Percentiles rank a stretch among this genome's conserved stretches.
Conservation (phyloP, 2,113 vertebrate genomes). For the Centropristis striata region DNA sequence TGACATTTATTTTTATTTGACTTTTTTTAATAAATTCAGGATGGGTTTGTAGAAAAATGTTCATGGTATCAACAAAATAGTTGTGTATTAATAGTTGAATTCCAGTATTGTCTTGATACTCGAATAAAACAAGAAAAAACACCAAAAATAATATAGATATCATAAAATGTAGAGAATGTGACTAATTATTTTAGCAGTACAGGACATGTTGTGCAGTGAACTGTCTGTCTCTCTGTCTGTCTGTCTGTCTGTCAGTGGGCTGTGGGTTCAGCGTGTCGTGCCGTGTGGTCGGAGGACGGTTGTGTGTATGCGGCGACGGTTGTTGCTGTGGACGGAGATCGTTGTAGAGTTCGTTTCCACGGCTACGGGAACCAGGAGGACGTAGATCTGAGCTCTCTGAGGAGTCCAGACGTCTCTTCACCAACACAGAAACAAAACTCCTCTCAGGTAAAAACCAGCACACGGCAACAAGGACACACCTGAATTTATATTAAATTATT, state of each 20-base stretch:
- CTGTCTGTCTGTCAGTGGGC: constrained; percentile 57
- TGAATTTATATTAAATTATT: too few relatives aligned
- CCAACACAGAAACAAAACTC: background rate
- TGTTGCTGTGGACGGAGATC: constrained; percentile 50
- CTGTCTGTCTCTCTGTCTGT: background rate
- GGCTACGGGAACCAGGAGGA: constrained; percentile 77
- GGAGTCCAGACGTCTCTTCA: background rate
- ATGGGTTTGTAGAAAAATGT: too few relatives aligned
- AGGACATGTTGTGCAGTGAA: background rate
- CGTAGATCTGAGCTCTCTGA: constrained; percentile 56
- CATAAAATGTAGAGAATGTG: background rate
- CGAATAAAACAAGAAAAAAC: too few relatives aligned
- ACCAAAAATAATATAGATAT: too few relatives aligned
- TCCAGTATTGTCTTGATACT: background rate
- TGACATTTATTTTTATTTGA: too few relatives aligned
- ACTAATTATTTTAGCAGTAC: background rate
- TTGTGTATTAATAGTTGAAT: too few relatives aligned
- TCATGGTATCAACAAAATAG: too few relatives aligned
- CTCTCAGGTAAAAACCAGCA: background rate
- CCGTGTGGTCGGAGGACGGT: constrained; percentile 70
- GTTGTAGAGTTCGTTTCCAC: constrained; percentile 68
- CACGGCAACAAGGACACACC: too few relatives aligned
- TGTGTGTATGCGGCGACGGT: constrained; percentile 61
- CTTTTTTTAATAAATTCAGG: too few relatives aligned
- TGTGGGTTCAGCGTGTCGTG: constrained; percentile 67